These are phyloP conservation scores for Melitaea athalia DNA, from an alignment of 2,888 invertebrate genomes.

Conservation along the genomic window DNA sequence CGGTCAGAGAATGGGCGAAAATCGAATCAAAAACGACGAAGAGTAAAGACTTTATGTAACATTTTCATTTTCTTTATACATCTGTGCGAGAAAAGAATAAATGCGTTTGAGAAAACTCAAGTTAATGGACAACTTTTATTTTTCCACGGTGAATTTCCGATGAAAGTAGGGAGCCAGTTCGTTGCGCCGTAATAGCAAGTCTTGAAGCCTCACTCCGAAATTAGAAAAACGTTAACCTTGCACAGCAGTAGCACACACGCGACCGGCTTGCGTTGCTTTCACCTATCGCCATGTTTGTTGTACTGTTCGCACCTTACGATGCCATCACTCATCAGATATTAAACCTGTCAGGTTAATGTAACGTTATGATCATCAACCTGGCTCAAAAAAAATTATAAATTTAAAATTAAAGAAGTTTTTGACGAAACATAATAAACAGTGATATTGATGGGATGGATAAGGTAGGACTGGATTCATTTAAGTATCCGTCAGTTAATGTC, in stretches of 20 bases:
- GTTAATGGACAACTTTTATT: conserved; percentile 58
- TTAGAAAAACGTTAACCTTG: conserved; percentile 78
- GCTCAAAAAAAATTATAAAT: neutral
- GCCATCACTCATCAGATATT: conserved; percentile 5
- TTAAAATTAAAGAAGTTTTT: neutral
- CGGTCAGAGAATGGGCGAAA: conserved; percentile 61
- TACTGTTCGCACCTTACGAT: conserved; percentile 41
- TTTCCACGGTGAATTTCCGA: conserved; percentile 70
- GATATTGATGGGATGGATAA: neutral
- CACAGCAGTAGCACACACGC: conserved; percentile 67
- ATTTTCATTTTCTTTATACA: conserved; percentile 25
- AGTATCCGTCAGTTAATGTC: conserved; percentile 72
- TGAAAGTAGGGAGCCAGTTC: conserved; percentile 65
- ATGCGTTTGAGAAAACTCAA: conserved; percentile 48
- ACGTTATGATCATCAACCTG: neutral
- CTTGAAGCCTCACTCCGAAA: conserved; percentile 67
- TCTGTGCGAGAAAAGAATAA: conserved; percentile 23
- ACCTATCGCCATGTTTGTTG: conserved; percentile 64
- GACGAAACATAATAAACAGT: neutral
- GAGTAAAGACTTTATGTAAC: conserved; percentile 49
- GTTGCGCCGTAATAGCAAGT: conserved; percentile 62
- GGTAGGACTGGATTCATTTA: neutral
- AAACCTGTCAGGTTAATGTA: neutral
- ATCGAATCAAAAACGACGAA: conserved; percentile 54
- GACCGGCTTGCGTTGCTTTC: conserved; percentile 68